Evolutionary conservation across 2,797 vertebrate species (phyloP), one percentile per base, ranked within the genome.

Genomic region (Tadarida brasiliensis): DNA sequence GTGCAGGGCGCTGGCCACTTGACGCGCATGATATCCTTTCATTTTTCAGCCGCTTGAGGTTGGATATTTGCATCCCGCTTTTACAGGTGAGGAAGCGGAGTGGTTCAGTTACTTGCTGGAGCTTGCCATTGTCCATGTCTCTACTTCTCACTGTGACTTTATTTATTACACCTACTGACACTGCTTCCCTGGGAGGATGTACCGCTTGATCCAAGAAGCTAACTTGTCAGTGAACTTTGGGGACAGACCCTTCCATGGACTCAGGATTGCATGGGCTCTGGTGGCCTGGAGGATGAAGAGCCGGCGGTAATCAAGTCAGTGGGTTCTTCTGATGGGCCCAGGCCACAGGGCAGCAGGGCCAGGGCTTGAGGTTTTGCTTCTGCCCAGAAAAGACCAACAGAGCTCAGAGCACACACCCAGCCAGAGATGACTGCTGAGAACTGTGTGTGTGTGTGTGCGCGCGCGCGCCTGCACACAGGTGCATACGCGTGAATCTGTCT

Each of bases 11-110:
- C 28, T 1, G 33, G n/a, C 49, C 30, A 12, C 49, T 19, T 5
- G 30, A 2, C 26, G 1, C 8, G 15, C 71, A 2, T 28, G 0
- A 1, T 1, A 28, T 30, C 47, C 47, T 78, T n/a, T 39, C 1
- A 22, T n/a, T 70, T 44, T 63, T 44, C 76, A 39, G 17, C 56
- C n/a, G 0, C 59, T 19, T 35, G 92, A 56, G 33, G 17, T 7
- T 10, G 49, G 44, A 2, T 30, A 8, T 24, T 17, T 33, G 30
- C 17, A 26, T 28, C 17, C 7, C 9, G 39, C 5, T 7, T 14
- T 59, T 54, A 14, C 12, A 17, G 67, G 47, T 0, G 11, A 44
- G 44, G 76, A 16, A 16, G 83, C 2, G 0, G 67, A 26, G 17
- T 0, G 9, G 26, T 22, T 61, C 28, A 24, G 0, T 47, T 4